Evolutionary conservation across 2,888 invertebrate genomes (phyloP), one percentile per base, ranked within the genome.

Genomic region (Agrotis clavis): DNA sequence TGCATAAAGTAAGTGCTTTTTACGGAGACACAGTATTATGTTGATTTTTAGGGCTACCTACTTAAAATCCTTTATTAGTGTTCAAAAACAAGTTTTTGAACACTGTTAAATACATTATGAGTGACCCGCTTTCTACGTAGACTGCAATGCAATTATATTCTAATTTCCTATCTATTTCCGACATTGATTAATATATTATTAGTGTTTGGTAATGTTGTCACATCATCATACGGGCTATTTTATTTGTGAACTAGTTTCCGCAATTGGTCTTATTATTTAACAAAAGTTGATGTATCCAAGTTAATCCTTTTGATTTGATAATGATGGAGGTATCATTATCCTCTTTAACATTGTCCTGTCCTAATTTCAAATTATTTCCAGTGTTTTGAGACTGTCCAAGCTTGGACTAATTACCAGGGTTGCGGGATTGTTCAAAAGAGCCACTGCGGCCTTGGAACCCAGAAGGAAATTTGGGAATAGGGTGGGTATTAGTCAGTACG

Each of bases 81-180:
- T 73, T 67, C 19, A 57, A 61, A 79, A 79, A 81, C 70, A 62
- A 70, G 75, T 57, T 75, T 71, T 61, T 60, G 25, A 65, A 73
- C 74, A 73, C 75, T 72, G 67, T 62, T 41, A 60, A 41, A 41
- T 56, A 72, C 18, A 59, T 63, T 70, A 69, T 60, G 9, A 45
- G 63, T 71, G 74, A 69, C 85, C 84, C 25, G 68, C 85, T 85
- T 85, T 85, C 85, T 82, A 85, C 56, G n/a, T 63, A 78, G 35
- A 75, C 72, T 74, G 64, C 21, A 77, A 50, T 81, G 69, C 61
- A 82, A 85, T 85, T 85, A 71, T 69, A 74, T 74, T 74, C 53
- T 11, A 47, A 79, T 77, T 84, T 82, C 64, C 59, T 79, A 80
- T 85, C 74, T 53, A 67, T 60, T 80, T 75, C 73, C 66, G 73